phyloP scores from a whole-genome alignment of 2,797 vertebrate species.

The Anisognathus igniventris region DNA sequence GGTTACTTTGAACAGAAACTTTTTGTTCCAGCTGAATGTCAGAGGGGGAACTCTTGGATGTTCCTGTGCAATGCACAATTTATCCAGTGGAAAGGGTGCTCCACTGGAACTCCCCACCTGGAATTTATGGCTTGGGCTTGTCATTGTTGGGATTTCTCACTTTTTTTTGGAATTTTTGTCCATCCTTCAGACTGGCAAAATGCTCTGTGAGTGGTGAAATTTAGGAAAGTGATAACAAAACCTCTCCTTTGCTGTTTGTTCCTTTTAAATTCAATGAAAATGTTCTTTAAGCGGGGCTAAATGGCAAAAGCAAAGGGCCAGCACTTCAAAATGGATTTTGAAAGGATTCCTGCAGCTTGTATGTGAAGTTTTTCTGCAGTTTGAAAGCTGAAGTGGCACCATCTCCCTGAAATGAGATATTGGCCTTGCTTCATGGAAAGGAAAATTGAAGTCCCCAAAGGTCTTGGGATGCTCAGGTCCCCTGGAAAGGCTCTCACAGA shows the following conservation, averaged over 20 bases:
- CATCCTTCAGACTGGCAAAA: accelerated
- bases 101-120: not conserved
- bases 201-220: not conserved
- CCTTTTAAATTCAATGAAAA: not conserved
- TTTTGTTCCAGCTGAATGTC: not conserved
- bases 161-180: not conserved
- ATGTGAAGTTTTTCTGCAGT: not conserved
- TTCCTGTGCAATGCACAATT: not conserved
- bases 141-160: accelerated
- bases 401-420: not conserved
- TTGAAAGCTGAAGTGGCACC: not conserved
- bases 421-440: not conserved
- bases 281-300: not conserved
- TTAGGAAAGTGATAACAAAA: not conserved
- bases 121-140: not conserved
- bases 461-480: accelerated
- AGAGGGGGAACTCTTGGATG: not conserved
- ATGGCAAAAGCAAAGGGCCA: not conserved
- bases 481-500: not conserved
- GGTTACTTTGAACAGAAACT: not conserved
- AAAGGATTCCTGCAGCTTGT: not conserved
- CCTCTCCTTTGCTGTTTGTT: not conserved
- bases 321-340: accelerated
- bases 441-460: not conserved
- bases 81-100: not conserved